Conservation (phyloP, 2,888 invertebrate species). For the Acanthosepion esculentum region DNA sequence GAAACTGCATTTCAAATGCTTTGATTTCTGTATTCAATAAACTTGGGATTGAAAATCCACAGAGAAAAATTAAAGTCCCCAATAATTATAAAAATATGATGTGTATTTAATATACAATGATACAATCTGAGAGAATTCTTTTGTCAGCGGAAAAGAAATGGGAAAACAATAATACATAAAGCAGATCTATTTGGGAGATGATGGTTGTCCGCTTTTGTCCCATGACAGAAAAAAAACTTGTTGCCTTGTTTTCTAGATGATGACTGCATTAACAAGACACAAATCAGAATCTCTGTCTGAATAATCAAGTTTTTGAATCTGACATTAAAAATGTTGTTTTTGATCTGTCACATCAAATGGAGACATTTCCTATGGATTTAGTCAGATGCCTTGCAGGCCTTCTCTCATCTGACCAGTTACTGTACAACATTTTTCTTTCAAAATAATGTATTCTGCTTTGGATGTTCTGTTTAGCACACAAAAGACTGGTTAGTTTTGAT, state of each 20-base stretch:
- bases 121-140: neutral
- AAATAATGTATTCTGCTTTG: neutral
- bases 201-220: neutral
- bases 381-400: neutral
- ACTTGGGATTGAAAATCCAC: neutral
- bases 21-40: neutral
- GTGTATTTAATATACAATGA: neutral
- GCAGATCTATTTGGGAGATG: neutral
- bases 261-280: neutral
- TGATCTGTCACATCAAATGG: constrained; percentile 20
- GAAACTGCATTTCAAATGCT: neutral
- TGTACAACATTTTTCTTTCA: neutral
- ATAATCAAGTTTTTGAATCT: neutral
- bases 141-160: neutral
- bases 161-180: neutral
- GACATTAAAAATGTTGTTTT: neutral
- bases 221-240: neutral
- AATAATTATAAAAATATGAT: neutral
- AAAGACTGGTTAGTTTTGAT: too few species aligned
- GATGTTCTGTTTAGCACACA: too few species aligned
- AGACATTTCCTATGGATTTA: neutral
- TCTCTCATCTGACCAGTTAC: neutral
- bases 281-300: neutral
- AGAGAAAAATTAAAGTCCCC: neutral
- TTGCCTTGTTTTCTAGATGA: neutral